Conservation (phyloP, 2,113 vertebrate genomes). For the Accipiter cooperii region DNA sequence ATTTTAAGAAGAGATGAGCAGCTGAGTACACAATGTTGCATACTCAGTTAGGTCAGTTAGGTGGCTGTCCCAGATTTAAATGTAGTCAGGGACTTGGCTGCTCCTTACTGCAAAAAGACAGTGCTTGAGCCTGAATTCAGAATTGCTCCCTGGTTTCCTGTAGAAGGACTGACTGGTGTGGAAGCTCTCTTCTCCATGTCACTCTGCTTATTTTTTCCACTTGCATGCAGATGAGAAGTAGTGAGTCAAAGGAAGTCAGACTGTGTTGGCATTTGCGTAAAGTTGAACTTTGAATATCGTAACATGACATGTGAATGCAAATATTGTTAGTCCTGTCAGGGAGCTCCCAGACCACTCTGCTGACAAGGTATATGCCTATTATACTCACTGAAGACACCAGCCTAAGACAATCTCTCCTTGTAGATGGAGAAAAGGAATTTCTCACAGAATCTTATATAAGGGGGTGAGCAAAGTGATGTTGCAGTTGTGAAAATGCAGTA, state of each 20-base stretch:
- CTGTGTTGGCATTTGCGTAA: neutral
- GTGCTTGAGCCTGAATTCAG: neutral
- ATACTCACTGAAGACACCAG: neutral
- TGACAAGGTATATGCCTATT: neutral
- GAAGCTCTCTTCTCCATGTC: neutral
- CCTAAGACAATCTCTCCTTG: neutral
- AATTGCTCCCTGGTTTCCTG: neutral
- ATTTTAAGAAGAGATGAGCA: neutral
- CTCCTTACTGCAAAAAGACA: neutral
- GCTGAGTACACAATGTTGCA: neutral
- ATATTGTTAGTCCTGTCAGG: neutral
- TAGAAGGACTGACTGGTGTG: neutral
- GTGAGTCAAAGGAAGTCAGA: neutral
- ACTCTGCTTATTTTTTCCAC: neutral
- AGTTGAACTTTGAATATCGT: neutral
- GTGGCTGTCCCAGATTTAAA: neutral
- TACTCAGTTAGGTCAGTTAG: neutral
- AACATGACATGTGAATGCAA: neutral
- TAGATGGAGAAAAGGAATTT: neutral
- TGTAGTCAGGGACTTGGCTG: neutral
- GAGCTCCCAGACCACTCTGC: neutral
- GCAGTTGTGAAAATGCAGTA: neutral
- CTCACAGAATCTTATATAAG: neutral
- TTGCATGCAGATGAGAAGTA: neutral
- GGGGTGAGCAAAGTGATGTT: neutral